Conservation (phyloP, 2,888 invertebrate species). For the Caenorhabditis wallacei region DNA sequence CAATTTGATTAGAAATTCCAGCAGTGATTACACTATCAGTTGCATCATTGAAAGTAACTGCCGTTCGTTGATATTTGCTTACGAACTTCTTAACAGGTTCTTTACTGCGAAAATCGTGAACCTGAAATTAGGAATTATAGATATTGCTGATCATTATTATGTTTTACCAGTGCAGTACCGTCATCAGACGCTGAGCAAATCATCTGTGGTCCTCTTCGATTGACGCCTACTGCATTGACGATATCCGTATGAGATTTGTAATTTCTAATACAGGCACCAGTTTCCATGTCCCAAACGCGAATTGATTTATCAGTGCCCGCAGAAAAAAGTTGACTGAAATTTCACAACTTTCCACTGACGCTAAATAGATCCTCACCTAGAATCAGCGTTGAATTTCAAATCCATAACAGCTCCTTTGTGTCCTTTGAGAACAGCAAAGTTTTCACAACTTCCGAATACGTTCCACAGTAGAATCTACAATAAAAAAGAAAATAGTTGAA, state of each 20-base stretch:
- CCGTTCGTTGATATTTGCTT: slow-evolving; percentile 87
- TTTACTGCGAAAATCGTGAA: slow-evolving; percentile 92
- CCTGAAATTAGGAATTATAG: too few relatives aligned
- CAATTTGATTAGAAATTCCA: slow-evolving; percentile 97
- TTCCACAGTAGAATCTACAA: slow-evolving; percentile 89
- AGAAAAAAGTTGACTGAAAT: slow-evolving; percentile 88
- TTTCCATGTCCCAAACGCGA: slow-evolving; percentile 96
- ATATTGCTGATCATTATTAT: too few relatives aligned
- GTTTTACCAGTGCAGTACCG: slow-evolving; percentile 89
- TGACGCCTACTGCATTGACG: slow-evolving; percentile 86
- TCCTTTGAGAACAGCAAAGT: slow-evolving; percentile 93
- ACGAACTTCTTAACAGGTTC: slow-evolving; percentile 87
- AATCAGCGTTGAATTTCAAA: slow-evolving; percentile 85
- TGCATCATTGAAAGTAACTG: slow-evolving; percentile 95
- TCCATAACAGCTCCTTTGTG: slow-evolving; percentile 97
- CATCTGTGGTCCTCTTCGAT: slow-evolving; percentile 92
- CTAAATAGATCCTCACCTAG: slow-evolving; percentile 47
- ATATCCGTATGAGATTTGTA: slow-evolving; percentile 85
- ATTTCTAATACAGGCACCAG: slow-evolving; percentile 91
- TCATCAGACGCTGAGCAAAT: slow-evolving; percentile 97
- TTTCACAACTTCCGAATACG: slow-evolving; percentile 98
- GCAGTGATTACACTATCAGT: slow-evolving; percentile 95
- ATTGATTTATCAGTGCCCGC: slow-evolving; percentile 96
- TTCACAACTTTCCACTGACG: neutral
- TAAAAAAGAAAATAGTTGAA: slow-evolving; percentile 87